Evolutionary conservation across 2,797 vertebrate genomes (phyloP), one percentile per base, ranked within the genome.

Genomic region (Podargus strigoides): DNA sequence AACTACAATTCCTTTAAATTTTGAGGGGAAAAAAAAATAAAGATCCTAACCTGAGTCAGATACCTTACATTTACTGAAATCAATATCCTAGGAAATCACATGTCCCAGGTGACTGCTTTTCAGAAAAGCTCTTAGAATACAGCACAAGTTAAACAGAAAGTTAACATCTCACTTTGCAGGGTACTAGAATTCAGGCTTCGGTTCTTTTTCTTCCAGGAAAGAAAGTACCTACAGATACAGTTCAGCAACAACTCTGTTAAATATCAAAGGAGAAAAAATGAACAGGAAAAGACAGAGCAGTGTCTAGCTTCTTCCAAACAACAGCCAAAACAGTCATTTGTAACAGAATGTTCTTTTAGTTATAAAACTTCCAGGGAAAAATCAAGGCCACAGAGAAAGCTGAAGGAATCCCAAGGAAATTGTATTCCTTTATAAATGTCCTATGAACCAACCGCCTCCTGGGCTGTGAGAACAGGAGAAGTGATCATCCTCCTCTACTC

Each of bases 231-330:
- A 70, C 37, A 80, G 52, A 62, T 79, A 24, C 34, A 90, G 68
- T 89, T 82, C 52, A 90, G 83, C 52, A 91, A 77, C 60, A 90
- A 32, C 42, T 63, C 81, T 64, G 27, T 86, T 87, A 93, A 88
- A 83, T 81, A 78, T 26, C 73, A 82, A 72, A 89, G 47, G n/a
- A 77, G 44, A 90, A 85, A n/a, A 90, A 82, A 79, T 63, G 21
- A 93, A 79, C 22, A 59, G 10, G 34, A 34, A 73, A 67, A 85
- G 49, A 67, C 55, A 78, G 50, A 63, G 52, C 16, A 8, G 52
- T 44, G 76, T 64, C 75, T 70, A 56, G 19, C 52, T 84, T 85
- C 47, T 84, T 93, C n/a, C n/a, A n/a, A n/a, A n/a, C n/a, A n/a
- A n/a, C n/a, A 73, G 24, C 46, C 53, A 86, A 93, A 93, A 72